Base-by-base conservation (phyloP, 30 jellyfish, hydroid and myxozoan genomes). In the Mastigias papua region DNA sequence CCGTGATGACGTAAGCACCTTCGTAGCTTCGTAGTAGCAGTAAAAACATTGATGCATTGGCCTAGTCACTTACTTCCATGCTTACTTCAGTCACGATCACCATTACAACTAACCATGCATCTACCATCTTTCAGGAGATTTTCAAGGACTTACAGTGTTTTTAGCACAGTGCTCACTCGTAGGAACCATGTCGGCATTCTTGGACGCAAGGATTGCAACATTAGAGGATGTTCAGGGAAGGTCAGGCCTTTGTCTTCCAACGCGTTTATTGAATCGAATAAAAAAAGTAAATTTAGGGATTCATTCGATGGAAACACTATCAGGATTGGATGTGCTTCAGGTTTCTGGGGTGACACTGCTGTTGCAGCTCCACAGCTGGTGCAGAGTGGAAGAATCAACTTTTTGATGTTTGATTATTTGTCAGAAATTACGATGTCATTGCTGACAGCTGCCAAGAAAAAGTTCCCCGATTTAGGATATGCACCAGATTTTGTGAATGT, bases 341-440 rank as follows among this genome's bases (percentile, higher is more conserved):
- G 98, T 29, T 92, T 92, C 64, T 92, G 98, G 98, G 98, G 98
- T 6, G 98, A 92, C 74, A 92, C 98, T 32, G 80, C 96, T 0
- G 90, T 81, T 32, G 95, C 98, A 69, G 98, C 98, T 35, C 98
- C 98, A 46, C 98, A 92, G 69, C 91, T 92, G 65, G 97, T 92
- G 19, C 93, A 88, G 22, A 60, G 72, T 62, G 98, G 98, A 26
- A 81, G 88, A 17, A 64, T 92, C 7, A 94, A 92, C 63, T 92
- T 65, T 71, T 54, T 92, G 76, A 96, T 92, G 78, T 92, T 92
- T 92, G 98, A 92, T 68, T 92, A 92, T 66, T 37, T 92, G 26
- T 92, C 98, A 34, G 98, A 92, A 69, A 92, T 92, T 10, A 92
- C 98, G 13, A 92, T 92, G 98, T 92, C 98, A 4, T 63, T 92